Evolutionary conservation across 1,140 invertebrate species (phyloP), one percentile per base, ranked within the genome.

Genomic region (Drosophila biarmipes): DNA sequence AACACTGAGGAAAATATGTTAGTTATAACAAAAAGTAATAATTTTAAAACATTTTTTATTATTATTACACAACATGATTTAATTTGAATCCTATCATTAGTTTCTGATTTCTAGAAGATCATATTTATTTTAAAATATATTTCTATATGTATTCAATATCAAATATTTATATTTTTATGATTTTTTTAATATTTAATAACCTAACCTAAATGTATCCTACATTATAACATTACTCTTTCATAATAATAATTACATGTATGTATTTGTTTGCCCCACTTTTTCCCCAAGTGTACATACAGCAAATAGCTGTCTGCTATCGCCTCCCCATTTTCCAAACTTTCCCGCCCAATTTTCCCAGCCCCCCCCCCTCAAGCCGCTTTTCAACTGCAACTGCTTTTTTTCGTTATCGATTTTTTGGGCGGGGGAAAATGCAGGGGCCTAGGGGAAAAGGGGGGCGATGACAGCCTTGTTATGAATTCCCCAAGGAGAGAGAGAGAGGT

Each of bases 381-480:
- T 4, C 12, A 57, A 57, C 15, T 57, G 40, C 54, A 55, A 15
- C 48, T 24, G 43, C 7, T 11, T 45, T 56, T 35, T 46, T 27
- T 19, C 19, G 29, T 7, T 37, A 64, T 64, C 38, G 61, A 64
- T 64, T 64, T 46, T 46, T 57, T 15, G 40, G 40, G 49, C 14
- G 59, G 49, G 17, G 14, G 51, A 54, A 54, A 43, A 43, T 43
- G 49, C 35, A 62, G 29, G 11, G 31, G 40, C 11, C 12, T 19
- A 6, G 11, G 19, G 7, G 29, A 29, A 21, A 11, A 12, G 29
- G 29, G 11, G 40, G 4, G 7, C 21, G 61, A 46, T 64, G 62
- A 64, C 55, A 64, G 62, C 42, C 62, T 64, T 66, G 62, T 66
- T 66, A 61, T 48, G 42, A 61, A 66, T 66, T 62, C 56, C 56